Conservation (phyloP, 1,140 invertebrate genomes). For the Calliphora vicina region DNA sequence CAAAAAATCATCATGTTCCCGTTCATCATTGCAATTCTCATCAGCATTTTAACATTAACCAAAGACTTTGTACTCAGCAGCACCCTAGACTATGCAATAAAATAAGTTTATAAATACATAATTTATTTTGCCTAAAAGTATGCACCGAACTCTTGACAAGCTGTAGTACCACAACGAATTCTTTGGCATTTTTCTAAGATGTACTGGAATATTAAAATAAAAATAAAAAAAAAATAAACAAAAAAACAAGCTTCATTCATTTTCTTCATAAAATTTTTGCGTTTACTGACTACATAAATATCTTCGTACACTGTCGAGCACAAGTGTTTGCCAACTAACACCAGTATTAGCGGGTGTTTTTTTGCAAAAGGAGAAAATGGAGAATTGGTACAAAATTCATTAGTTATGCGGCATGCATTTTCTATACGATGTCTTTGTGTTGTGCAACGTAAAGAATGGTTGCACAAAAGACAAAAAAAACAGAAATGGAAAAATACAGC, state of each 20-base stretch:
- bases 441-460: neutral
- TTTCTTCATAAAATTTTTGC: neutral
- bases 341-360: too few species aligned
- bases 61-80: too few species aligned
- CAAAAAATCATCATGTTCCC: too few species aligned
- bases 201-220: neutral
- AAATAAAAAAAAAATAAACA: too few species aligned
- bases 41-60: too few species aligned
- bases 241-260: too few species aligned
- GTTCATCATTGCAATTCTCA: too few species aligned
- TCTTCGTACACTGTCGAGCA: neutral
- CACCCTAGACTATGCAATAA: too few species aligned
- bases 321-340: too few species aligned
- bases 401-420: slow-evolving; percentile 32
- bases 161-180: neutral
- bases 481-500: too few species aligned
- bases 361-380: too few species aligned
- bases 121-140: neutral
- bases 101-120: too few species aligned
- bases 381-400: neutral
- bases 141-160: neutral
- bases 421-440: slow-evolving; percentile 13
- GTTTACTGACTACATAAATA: neutral
- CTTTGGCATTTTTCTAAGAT: neutral
- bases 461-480: neutral